Evolutionary conservation across 2,888 invertebrate genomes (phyloP).

Genomic region (Sesia apiformis): DNA sequence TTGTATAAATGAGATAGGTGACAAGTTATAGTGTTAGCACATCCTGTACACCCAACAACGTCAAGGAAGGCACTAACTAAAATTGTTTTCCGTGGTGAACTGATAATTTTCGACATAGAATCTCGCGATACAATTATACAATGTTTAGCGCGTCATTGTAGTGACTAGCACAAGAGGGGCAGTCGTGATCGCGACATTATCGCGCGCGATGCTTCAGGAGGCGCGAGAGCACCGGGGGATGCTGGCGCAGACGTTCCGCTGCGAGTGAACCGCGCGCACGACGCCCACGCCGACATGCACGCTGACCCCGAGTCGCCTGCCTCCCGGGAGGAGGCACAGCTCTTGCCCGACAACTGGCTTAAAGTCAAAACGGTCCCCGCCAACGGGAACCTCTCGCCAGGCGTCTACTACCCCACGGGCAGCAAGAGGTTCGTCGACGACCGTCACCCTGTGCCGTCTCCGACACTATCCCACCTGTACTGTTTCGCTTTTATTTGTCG

Average conservation of each 20-base stretch:
- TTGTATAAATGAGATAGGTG: no score
- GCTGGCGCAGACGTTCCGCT: conserved; percentile 43
- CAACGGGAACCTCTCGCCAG: conserved; percentile 67
- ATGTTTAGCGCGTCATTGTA: conserved; percentile 60
- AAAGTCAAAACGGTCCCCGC: conserved; percentile 55
- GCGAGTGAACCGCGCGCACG: conserved; percentile 38
- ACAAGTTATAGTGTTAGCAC: conserved; percentile 9
- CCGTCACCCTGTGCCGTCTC: conserved; percentile 51
- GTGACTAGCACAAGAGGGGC: conserved; percentile 43
- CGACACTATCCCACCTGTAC: conserved; percentile 49
- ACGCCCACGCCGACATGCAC: conserved; percentile 35
- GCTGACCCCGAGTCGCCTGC: conserved; percentile 65
- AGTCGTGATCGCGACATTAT: conserved; percentile 71
- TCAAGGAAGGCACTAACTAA: conserved; percentile 52
- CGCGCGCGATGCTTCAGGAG: conserved; percentile 69
- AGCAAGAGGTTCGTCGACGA: conserved; percentile 64
- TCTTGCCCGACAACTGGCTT: conserved; percentile 67
- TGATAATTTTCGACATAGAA: conserved; percentile 69
- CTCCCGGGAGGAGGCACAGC: conserved; percentile 63
- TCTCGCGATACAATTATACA: conserved; percentile 68
- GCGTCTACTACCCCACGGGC: conserved; percentile 65
- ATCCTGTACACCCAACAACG: conserved; percentile 41
- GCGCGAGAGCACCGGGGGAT: conserved; percentile 45
- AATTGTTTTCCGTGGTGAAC: conserved; percentile 58
- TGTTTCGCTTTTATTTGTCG: conserved; percentile 57